A percentile compares a stretch with the other conserved stretches of the same genome.
Conservation (phyloP, 23 tunicate genomes). For the Styela plicata region DNA sequence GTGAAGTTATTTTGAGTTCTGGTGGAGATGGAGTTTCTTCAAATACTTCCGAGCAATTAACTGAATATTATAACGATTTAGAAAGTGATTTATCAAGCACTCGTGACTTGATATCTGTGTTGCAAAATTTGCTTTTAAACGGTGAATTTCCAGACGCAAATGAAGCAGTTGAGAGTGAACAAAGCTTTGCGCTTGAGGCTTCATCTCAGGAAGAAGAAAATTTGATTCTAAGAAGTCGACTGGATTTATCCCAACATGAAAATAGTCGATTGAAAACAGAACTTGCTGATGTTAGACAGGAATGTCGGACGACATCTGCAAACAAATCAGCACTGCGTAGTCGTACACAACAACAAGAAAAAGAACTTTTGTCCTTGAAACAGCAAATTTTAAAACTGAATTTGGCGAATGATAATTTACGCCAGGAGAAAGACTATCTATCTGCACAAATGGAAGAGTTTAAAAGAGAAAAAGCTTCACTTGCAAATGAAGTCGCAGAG, state of each 20-base stretch:
- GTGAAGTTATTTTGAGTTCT: background rate
- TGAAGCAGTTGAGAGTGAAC: background rate
- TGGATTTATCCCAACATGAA: conserved; percentile 16
- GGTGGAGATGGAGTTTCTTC: background rate
- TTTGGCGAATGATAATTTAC: conserved; percentile 47
- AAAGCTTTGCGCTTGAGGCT: background rate
- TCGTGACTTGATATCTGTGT: background rate
- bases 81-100: conserved; percentile 18
- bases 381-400: conserved; percentile 58
- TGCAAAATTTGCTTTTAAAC: conserved; percentile 22
- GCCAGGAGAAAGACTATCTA: conserved; percentile 53
- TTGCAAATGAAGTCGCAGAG: background rate
- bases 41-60: background rate
- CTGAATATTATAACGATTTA: conserved; percentile 8
- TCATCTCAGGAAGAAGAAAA: conserved; percentile 5
- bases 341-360: conserved; percentile 56
- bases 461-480: background rate
- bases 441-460: background rate
- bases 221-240: conserved; percentile 3
- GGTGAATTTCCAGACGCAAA: conserved; percentile 9
- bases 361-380: conserved; percentile 45
- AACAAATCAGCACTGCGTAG: conserved; percentile 33
- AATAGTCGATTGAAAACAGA: conserved; percentile 36
- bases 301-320: conserved; percentile 30
- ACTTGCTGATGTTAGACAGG: conserved; percentile 26